Base-by-base conservation (phyloP, 2,888 invertebrate species). In the Thyatira batis region DNA sequence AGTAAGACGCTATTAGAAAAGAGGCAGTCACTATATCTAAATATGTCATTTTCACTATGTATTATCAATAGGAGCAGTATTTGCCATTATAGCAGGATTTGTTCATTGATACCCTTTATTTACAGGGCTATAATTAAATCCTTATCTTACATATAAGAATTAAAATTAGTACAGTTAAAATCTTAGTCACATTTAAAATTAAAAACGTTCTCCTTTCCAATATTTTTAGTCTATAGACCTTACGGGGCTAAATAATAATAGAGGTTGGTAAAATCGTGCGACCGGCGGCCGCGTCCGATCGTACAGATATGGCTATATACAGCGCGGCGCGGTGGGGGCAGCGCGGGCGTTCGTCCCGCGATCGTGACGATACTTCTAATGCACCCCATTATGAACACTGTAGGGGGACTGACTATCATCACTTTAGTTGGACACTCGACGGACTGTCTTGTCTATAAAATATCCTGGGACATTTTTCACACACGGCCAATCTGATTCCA, bases 341-440 rank as follows among this genome's bases (percentile, higher is more conserved):
- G n/a, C 39, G 39, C 39, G 39, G 39, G 39, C 39, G 69, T 66
- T 66, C 69, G 71, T 63, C 62, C 60, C 57, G 52, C 58, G 67
- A 57, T 73, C 87, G 87, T 87, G 87, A 83, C 78, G 64, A 65
- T 68, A 84, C 78, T 87, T 61, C 70, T 81, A 85, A 87, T 85
- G 76, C 67, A 65, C 55, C 61, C 60, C 57, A 63, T 69, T 72
- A 71, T 65, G 58, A 61, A 62, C 57, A 63, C 62, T 59, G 52
- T 39, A 39, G 17, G 17, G n/a, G n/a, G 8, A 39, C 39, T n/a
- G 4, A 17, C 17, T 8, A 39, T 11, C 39, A 39, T n/a, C 17
- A 17, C 39, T 8, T 17, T 17, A 17, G 17, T 39, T 8, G 39
- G 39, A 39, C 39, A 39, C 39, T 17, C 8, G 33, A 13, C 13